phyloP scores from a whole-genome alignment of 2,888 invertebrate species.

The Diaperis boleti region DNA sequence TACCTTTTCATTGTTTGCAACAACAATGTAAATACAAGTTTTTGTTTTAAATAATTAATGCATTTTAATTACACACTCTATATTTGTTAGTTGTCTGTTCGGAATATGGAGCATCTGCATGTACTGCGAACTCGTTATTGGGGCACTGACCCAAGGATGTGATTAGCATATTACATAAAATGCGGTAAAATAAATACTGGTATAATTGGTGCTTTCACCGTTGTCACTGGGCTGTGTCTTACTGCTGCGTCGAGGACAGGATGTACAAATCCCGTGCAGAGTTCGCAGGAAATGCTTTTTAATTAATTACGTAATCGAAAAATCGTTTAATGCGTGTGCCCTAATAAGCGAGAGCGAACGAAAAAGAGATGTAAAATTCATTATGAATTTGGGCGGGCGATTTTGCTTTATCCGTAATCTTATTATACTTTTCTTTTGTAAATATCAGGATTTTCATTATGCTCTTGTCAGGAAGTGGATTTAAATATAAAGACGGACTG shows the following conservation, averaged over 20 bases:
- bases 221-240: constrained; percentile 14
- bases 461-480: constrained; percentile 17
- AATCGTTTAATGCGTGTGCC: constrained; percentile 6
- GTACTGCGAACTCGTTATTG: background rate
- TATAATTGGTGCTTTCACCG: constrained; percentile 26
- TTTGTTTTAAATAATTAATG: too few species aligned
- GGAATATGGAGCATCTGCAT: background rate
- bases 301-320: constrained; percentile 20
- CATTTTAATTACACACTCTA: too few species aligned
- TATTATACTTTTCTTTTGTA: constrained; percentile 8
- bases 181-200: constrained; percentile 10
- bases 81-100: too few species aligned
- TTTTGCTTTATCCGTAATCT: constrained; percentile 9
- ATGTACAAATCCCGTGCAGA: constrained; percentile 11
- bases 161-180: constrained; percentile 21
- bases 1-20: too few species aligned
- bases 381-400: constrained; percentile 2
- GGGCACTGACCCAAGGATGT: constrained; percentile 10
- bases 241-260: constrained; percentile 8
- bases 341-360: background rate
- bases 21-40: too few species aligned
- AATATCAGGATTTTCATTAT: constrained; percentile 18
- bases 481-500: too few species aligned
- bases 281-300: constrained; percentile 14
- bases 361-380: constrained; percentile 10